phyloP scores from a whole-genome alignment of 2,888 invertebrate species.

The Rhagonycha fulva region DNA sequence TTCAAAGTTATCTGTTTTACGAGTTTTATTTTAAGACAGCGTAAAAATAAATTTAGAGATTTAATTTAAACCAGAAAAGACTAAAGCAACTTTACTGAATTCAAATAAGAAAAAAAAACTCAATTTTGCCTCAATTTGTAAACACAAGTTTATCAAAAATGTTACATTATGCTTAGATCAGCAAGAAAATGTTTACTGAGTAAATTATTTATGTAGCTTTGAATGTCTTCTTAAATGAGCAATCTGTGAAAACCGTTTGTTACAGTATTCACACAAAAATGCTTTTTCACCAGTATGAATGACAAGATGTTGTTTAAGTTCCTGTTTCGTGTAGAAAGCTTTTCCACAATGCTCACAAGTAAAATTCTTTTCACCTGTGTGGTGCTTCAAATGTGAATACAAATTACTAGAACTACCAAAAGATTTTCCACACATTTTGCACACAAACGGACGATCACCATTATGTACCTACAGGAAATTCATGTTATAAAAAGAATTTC shows the following conservation, averaged over 20 bases:
- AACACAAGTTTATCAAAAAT: no score
- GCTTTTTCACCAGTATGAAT: constrained; percentile 45
- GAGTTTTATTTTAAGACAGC: no score
- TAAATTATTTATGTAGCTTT: constrained; percentile 39
- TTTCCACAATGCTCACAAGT: constrained; percentile 45
- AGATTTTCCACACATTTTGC: constrained; percentile 43
- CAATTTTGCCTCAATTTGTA: no score
- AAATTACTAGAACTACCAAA: constrained; percentile 46
- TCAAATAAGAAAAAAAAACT: neutral
- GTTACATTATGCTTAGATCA: neutral
- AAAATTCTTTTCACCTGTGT: constrained; percentile 45
- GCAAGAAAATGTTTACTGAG: neutral
- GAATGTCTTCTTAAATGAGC: constrained; percentile 43
- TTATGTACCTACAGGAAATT: constrained; percentile 41
- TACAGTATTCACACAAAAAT: constrained; percentile 42
- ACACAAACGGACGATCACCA: constrained; percentile 44
- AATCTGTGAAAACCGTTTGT: constrained; percentile 44
- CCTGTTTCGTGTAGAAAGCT: constrained; percentile 45
- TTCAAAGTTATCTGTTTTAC: no score
- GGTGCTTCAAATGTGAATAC: constrained; percentile 44
- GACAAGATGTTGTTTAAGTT: constrained; percentile 44
- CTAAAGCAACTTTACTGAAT: neutral
- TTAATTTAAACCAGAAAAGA: no score
- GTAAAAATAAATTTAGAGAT: no score
- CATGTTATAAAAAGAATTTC: neutral